Conservation (phyloP, 2,113 vertebrate genomes). For the Oreochromis niloticus region DNA sequence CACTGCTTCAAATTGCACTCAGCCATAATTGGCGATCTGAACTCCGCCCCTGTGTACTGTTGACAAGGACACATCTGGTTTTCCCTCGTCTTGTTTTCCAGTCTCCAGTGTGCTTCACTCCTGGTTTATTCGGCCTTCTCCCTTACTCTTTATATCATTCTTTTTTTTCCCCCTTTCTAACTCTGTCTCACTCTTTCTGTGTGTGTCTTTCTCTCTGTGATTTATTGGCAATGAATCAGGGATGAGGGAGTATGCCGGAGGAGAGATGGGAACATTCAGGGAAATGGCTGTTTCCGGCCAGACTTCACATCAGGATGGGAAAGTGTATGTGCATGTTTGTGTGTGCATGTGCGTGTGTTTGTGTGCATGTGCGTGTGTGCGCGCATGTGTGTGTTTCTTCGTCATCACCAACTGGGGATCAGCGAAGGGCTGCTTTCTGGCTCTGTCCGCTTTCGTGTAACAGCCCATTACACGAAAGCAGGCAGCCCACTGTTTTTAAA, state of each 20-base stretch:
- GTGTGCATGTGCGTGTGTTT: background rate
- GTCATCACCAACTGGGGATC: conserved; percentile 24
- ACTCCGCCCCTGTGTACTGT: background rate
- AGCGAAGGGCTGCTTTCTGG: conserved; percentile 1
- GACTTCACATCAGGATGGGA: conserved; percentile 64
- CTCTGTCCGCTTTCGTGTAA: background rate
- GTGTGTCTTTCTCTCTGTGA: conserved; percentile 36
- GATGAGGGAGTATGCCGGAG: conserved; percentile 58
- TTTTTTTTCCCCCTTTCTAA: background rate
- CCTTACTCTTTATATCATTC: background rate
- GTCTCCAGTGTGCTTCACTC: background rate
- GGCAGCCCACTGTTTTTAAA: conserved; percentile 6
- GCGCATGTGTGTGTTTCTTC: background rate
- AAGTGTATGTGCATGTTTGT: conserved; percentile 3
- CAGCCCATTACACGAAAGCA: background rate
- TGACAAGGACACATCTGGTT: conserved; percentile 37
- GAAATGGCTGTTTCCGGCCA: conserved; percentile 68
- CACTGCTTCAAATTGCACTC: background rate
- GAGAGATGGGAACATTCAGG: conserved; percentile 61
- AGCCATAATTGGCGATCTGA: background rate
- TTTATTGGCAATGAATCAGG: conserved; percentile 69
- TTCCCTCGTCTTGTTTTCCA: conserved; percentile 16
- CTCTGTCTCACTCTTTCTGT: conserved; percentile 16
- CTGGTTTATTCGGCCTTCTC: background rate
- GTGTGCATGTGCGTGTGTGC: background rate